These are phyloP conservation scores for Drosophila orena DNA, from an alignment of 1,140 invertebrate species.

Conservation along the genomic window DNA sequence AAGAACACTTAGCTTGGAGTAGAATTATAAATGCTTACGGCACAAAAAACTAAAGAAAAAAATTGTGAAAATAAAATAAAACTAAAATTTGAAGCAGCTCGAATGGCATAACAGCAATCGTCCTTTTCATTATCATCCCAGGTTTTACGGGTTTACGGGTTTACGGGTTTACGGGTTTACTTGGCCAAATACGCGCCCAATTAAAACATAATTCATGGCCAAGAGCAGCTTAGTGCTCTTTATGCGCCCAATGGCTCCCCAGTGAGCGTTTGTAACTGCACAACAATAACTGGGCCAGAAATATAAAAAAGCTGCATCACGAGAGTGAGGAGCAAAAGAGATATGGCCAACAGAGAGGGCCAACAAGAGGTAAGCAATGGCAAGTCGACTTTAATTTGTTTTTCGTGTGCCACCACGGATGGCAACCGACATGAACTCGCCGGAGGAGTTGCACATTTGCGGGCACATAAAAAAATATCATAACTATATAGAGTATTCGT, in stretches of 20 bases:
- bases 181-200: constrained; percentile 66
- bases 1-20: not conserved
- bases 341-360: constrained; percentile 14
- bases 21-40: not conserved
- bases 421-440: constrained; percentile 32
- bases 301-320: constrained; percentile 2
- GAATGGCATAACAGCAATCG: constrained; percentile 11
- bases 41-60: constrained; percentile 13
- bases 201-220: constrained; percentile 81
- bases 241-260: constrained; percentile 73
- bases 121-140: constrained; percentile 41
- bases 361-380: constrained; percentile 55
- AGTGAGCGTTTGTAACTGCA: constrained; percentile 72
- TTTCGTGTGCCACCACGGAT: constrained; percentile 41
- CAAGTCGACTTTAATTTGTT: constrained; percentile 76
- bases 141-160: too few relatives aligned
- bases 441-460: constrained; percentile 54
- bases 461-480: constrained; percentile 72
- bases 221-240: constrained; percentile 75
- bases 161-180: constrained; percentile 1
- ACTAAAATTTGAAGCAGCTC: constrained; percentile 9
- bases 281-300: constrained; percentile 42
- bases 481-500: constrained; percentile 62
- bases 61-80: too few relatives aligned
- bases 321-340: constrained; percentile 14